A percentile compares a stretch with the other conserved stretches of the same genome.
These are phyloP conservation scores for Puffinus mauretanicus DNA, from an alignment of 2,113 vertebrate species.

Conservation along the genomic window DNA sequence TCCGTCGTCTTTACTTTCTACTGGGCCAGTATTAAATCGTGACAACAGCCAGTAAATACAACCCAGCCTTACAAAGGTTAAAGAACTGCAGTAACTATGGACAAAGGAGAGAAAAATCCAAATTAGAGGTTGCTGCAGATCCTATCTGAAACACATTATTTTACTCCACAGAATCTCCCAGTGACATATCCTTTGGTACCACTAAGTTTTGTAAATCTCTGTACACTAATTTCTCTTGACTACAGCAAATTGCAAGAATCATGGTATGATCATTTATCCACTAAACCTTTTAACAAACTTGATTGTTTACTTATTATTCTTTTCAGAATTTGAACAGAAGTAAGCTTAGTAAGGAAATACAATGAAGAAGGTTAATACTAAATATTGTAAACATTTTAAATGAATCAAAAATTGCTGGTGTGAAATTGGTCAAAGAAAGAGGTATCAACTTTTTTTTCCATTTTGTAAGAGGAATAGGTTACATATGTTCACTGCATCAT, in stretches of 20 bases:
- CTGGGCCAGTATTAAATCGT: neutral
- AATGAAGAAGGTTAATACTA: neutral
- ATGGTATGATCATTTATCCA: neutral
- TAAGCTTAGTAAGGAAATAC: neutral
- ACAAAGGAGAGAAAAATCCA: neutral
- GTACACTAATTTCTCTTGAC: neutral
- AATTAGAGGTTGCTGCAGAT: neutral
- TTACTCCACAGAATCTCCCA: neutral
- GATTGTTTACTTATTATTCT: neutral
- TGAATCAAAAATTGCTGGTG: neutral
- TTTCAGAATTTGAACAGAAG: neutral
- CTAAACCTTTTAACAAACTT: neutral
- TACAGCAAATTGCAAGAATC: slow-evolving; percentile 12
- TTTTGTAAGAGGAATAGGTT: slow-evolving; percentile 11
- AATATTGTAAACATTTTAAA: neutral
- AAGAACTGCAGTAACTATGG: neutral
- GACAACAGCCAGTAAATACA: neutral
- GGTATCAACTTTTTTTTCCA: no score
- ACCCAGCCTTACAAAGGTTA: neutral
- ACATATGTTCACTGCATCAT: neutral
- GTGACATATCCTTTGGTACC: neutral
- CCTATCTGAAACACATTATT: neutral
- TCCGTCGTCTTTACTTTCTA: neutral
- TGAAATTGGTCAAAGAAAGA: no score
- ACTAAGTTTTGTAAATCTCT: neutral